A percentile compares a stretch with the other conserved stretches of the same genome.
These are phyloP conservation scores for Aeoliscus strigatus DNA, from an alignment of 2,797 vertebrate species.

Conservation along the genomic window DNA sequence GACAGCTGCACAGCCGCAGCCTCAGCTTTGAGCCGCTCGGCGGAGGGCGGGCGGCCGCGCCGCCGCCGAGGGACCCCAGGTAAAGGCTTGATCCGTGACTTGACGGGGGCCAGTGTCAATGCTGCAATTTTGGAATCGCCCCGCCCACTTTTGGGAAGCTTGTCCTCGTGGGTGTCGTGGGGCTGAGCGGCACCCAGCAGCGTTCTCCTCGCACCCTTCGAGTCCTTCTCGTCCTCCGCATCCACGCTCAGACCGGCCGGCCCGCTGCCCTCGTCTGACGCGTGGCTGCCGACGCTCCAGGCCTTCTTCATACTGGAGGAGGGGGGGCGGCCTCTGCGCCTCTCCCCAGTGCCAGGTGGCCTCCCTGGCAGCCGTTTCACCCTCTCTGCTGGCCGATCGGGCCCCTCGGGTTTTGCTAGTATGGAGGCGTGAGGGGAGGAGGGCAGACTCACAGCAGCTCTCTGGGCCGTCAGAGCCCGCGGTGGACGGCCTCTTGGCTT, in stretches of 20 bases:
- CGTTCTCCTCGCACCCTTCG: slow-evolving; percentile 82
- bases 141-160: slow-evolving; percentile 63
- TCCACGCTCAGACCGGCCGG: slow-evolving; percentile 72
- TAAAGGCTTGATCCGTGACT: slow-evolving; percentile 88
- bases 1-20: slow-evolving; percentile 67
- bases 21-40: slow-evolving; percentile 86
- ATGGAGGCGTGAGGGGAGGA: slow-evolving; percentile 73
- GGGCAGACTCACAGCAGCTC: slow-evolving; percentile 72
- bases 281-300: slow-evolving; percentile 64
- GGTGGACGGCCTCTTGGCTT: slow-evolving; percentile 96
- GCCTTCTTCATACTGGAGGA: slow-evolving; percentile 66
- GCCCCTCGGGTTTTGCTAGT: slow-evolving; percentile 78
- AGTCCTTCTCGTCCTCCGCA: slow-evolving; percentile 76
- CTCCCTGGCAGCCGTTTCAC: slow-evolving; percentile 87
- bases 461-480: slow-evolving; percentile 81
- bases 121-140: slow-evolving; percentile 77
- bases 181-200: slow-evolving; percentile 82
- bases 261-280: slow-evolving; percentile 74
- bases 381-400: slow-evolving; percentile 79
- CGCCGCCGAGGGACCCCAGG: slow-evolving; percentile 81
- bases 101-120: slow-evolving; percentile 88
- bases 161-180: slow-evolving; percentile 68
- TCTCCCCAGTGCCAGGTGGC: slow-evolving; percentile 83
- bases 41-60: slow-evolving; percentile 88
- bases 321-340: slow-evolving; percentile 91